A percentile compares a stretch with the other conserved stretches of the same genome.
phyloP scores from a whole-genome alignment of 2,113 vertebrate genomes.

The Paramisgurnus dabryanus region DNA sequence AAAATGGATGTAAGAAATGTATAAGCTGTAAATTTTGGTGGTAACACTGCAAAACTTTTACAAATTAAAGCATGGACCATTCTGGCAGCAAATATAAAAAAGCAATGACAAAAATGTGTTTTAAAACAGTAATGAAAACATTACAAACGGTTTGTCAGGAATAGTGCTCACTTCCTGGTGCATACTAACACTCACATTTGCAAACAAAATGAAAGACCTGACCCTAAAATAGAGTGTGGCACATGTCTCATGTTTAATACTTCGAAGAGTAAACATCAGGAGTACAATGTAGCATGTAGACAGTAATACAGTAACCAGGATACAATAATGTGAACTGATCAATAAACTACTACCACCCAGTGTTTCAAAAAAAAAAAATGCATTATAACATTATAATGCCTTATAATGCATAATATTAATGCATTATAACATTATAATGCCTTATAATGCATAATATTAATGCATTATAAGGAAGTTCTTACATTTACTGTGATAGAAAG shows the following conservation, averaged over 20 bases:
- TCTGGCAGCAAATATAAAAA: neutral
- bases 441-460: no score
- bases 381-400: no score
- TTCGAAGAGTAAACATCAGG: neutral
- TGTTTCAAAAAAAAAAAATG: neutral
- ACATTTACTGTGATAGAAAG: neutral
- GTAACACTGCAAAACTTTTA: neutral
- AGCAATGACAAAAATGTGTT: neutral
- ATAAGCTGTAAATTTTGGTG: neutral
- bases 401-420: neutral
- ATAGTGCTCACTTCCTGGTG: neutral
- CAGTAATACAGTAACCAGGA: neutral
- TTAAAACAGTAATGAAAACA: no score
- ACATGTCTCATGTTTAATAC: neutral
- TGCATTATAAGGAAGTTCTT: no score
- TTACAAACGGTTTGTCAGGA: neutral
- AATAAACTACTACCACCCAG: neutral
- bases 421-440: no score
- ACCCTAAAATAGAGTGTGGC: neutral
- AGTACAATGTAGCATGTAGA: neutral
- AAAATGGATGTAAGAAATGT: neutral
- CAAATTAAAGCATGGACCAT: neutral
- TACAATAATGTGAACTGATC: neutral
- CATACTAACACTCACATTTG: neutral
- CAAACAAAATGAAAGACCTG: slow-evolving; percentile 9